These are phyloP conservation scores for Synergus japonicus DNA, from an alignment of 2,888 invertebrate genomes.

Conservation along the genomic window DNA sequence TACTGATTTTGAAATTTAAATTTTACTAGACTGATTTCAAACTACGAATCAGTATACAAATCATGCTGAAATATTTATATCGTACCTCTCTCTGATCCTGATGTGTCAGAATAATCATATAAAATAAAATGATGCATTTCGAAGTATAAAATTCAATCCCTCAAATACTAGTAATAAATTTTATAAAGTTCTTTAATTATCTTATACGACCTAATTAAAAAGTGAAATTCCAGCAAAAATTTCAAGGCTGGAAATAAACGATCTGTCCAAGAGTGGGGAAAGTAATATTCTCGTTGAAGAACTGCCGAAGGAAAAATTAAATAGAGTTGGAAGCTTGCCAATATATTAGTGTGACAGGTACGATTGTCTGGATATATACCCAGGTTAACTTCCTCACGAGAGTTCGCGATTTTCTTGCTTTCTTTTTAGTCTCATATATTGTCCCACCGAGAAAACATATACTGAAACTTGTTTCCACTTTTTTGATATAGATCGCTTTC, in stretches of 20 bases:
- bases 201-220: not conserved
- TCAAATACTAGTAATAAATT: not conserved
- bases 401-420: not conserved
- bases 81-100: not conserved
- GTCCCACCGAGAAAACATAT: not conserved
- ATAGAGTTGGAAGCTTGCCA: slow-evolving; percentile 66
- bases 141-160: not conserved
- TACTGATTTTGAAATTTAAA: not conserved
- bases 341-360: slow-evolving; percentile 40
- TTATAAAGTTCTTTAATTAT: not conserved
- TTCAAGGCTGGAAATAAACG: not conserved
- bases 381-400: slow-evolving; percentile 22
- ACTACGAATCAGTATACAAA: not conserved
- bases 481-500: not conserved
- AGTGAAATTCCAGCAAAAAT: not conserved
- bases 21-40: not conserved
- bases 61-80: not conserved
- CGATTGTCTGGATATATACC: slow-evolving; percentile 21
- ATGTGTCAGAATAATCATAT: not conserved
- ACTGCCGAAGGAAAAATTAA: slow-evolving; percentile 55
- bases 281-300: slow-evolving; percentile 14
- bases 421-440: slow-evolving; percentile 5
- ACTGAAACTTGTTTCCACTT: not conserved
- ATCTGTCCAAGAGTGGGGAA: not conserved
- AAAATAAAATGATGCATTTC: not conserved